These are phyloP conservation scores for Pocota personata DNA, from an alignment of 2,888 invertebrate genomes.

Conservation along the genomic window DNA sequence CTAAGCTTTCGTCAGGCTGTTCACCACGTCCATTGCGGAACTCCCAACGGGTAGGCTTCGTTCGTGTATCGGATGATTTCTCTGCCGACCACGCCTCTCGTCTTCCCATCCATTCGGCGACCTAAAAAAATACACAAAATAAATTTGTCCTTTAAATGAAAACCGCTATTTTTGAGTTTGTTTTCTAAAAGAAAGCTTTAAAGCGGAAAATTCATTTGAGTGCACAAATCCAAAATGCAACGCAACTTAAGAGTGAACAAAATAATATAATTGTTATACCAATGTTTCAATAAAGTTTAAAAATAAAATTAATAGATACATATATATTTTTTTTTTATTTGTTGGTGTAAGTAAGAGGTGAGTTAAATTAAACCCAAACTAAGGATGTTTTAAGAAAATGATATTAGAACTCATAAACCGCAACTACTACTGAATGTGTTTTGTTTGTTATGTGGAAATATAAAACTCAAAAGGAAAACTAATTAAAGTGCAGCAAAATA, in stretches of 20 bases:
- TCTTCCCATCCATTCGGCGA: constrained; percentile 89
- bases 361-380: constrained; percentile 31
- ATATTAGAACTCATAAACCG: constrained; percentile 47
- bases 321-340: no score
- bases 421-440: constrained; percentile 50
- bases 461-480: constrained; percentile 67
- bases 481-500: constrained; percentile 70
- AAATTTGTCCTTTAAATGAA: not conserved
- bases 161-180: not conserved
- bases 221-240: constrained; percentile 19
- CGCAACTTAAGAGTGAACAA: constrained; percentile 10
- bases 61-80: constrained; percentile 85
- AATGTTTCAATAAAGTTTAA: constrained; percentile 3
- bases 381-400: constrained; percentile 45
- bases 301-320: constrained; percentile 14
- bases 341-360: constrained; percentile 27
- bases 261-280: not conserved
- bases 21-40: constrained; percentile 86
- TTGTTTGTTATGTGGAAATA: constrained; percentile 23
- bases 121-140: constrained; percentile 75
- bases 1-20: constrained; percentile 82
- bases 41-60: constrained; percentile 89
- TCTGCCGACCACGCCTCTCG: constrained; percentile 95
- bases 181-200: not conserved
- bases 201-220: constrained; percentile 24